Evolutionary conservation across 2,113 vertebrate genomes (phyloP), one percentile per base, ranked within the genome.

Genomic region (Eulacestoma nigropectus): DNA sequence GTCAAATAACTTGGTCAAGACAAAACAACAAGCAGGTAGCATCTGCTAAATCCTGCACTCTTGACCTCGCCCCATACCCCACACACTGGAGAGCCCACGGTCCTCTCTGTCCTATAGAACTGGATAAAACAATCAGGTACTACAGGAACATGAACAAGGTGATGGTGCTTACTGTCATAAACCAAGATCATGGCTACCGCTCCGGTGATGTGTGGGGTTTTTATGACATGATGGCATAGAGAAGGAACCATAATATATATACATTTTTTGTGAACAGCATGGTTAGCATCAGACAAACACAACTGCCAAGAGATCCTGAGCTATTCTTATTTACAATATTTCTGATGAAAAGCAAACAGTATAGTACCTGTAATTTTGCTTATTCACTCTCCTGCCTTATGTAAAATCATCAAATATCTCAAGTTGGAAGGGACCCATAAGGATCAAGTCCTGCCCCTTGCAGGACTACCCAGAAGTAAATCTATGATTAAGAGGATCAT

Each of bases 41-140:
- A 79, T 6, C 44, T 88, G 11, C 44, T 64, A 84, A 84, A 64
- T 19, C 16, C 64, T 73, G 14, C 10, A 16, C 9, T 73, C 19
- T 46, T 69, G 30, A n/a, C 17, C 60, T 89, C 53, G 47, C 20
- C 33, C 13, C n/a, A 33, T 13, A 35, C 2, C 4, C 7, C 22
- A 32, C 0, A 0, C 26, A 41, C 11, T 29, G 32, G 35, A 47
- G 18, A 75, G 18, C 8, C 5, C 4, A 6, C 47, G 12, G 8
- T 60, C 16, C 47, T 62, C 42, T 77, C 30, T 32, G 7, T 50
- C 42, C 32, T 52, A 6, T 13, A 68, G 47, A 87, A 29, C 16
- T 35, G 20, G 21, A 68, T 47, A 63, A 91, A 96, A 69, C 10
- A n/a, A 70, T 35, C 42, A 78, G 29, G 11, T n/a, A n/a, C 20